These are phyloP conservation scores for Cryptus armator DNA, from an alignment of 2,888 invertebrate species.

Conservation along the genomic window DNA sequence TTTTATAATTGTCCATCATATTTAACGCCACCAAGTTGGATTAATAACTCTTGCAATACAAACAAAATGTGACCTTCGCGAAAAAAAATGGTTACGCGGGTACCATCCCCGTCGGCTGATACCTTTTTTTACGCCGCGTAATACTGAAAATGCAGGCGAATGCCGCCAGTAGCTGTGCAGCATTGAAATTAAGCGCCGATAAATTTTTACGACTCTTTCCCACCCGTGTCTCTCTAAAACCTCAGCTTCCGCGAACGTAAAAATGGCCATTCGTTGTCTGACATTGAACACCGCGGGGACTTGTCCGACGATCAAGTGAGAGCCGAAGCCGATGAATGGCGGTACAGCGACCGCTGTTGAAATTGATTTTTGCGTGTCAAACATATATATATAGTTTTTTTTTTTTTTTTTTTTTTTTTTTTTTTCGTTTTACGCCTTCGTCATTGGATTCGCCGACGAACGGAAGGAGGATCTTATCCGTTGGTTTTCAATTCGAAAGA, in stretches of 20 bases:
- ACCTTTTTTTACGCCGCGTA: neutral
- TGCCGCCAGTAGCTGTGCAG: conserved; percentile 21
- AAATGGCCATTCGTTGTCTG: conserved; percentile 21
- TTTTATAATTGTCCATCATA: too few species aligned
- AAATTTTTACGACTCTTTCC: conserved; percentile 46
- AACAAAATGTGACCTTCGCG: neutral
- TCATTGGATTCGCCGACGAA: conserved; percentile 36
- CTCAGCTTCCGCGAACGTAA: conserved; percentile 1
- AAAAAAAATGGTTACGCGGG: neutral
- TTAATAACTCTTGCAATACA: neutral
- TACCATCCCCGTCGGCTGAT: neutral
- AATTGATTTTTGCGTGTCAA: conserved; percentile 82
- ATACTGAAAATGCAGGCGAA: neutral
- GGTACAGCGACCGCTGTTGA: conserved; percentile 61
- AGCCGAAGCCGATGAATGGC: conserved; percentile 31
- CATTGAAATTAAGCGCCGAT: conserved; percentile 37
- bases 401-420: conserved; percentile 16
- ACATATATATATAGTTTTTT: conserved; percentile 67
- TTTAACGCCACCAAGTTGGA: too few species aligned
- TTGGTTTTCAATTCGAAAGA: conserved; percentile 35
- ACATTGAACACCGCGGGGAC: neutral
- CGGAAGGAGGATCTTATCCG: conserved; percentile 46
- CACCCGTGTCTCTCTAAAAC: neutral
- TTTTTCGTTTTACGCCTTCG: conserved; percentile 25
- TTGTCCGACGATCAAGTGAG: conserved; percentile 16